Base-by-base conservation (phyloP, 2,888 invertebrate species). In the Sinodicranocentrus sp. region DNA sequence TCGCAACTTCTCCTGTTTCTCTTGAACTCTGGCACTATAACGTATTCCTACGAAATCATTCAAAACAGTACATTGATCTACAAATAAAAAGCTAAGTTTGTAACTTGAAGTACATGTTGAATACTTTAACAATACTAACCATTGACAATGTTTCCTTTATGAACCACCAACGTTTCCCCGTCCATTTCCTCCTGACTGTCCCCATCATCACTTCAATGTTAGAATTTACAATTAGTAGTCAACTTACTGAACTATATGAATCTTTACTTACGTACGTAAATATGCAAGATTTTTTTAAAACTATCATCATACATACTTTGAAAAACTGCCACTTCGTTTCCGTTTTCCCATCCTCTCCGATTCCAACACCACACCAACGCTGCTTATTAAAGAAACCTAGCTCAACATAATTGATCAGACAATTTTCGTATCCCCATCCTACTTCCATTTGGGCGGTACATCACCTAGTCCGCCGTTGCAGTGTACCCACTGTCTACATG, bases 131-230 rank as follows among this genome's bases (percentile, higher is more conserved):
- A 6, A 39, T 48, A 57, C 39, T 48, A 68, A 86, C 87, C 87
- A 63, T 86, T 86, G 25, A 65, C 63, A 65, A 65, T 84, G 21
- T 73, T 82, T 15, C 82, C 82, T 75, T 84, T 87, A 0, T 83
- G 79, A 13, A 67, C 70, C 17, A 75, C 79, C 17, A 78, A 57
- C 10, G 67, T 52, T 21, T 88, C 88, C 10, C 76, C 80, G 43
- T 87, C 88, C 84, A 87, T 28, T 72, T 88, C 88, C 70, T 88
- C 88, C 59, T 88, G 88, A 54, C 88, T 88, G 71, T 88, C 88
- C 52, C 88, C 82, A 59, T 88, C 88, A 71, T 88, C 88, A 84
- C 88, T 88, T 61, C 2, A 71, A 79, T 33, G 33, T 6, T 10
- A 33, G 3, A 33, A 33, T 10, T 33, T 33, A 33, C 10, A 33